Percentiles rank a stretch among this genome's conserved stretches.
These are phyloP conservation scores for Cantharis rufa DNA, from an alignment of 2,888 invertebrate species.

Conservation along the genomic window DNA sequence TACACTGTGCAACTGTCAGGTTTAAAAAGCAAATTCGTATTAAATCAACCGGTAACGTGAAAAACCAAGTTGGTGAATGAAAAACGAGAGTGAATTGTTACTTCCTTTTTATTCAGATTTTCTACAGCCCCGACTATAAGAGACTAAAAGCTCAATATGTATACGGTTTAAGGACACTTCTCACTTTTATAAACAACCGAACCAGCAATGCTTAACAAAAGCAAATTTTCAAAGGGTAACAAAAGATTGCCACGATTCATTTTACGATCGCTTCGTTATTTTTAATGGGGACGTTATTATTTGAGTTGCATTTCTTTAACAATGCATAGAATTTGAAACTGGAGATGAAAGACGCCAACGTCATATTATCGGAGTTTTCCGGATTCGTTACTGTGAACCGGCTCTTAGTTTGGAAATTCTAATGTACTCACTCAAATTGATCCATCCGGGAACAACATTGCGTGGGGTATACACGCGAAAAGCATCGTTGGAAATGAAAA, in stretches of 20 bases:
- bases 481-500: neutral
- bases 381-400: neutral
- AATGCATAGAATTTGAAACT: neutral
- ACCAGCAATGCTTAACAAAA: constrained; percentile 1
- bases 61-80: constrained; percentile 15
- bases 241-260: neutral
- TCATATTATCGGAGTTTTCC: neutral
- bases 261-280: neutral
- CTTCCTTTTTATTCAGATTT: constrained; percentile 15
- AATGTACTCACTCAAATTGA: neutral
- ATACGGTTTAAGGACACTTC: constrained; percentile 16
- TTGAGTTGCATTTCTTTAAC: neutral
- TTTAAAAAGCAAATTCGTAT: neutral
- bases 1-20: neutral
- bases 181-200: constrained; percentile 12
- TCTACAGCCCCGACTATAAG: constrained; percentile 10
- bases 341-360: neutral
- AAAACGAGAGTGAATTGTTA: constrained; percentile 24
- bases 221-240: constrained; percentile 2
- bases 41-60: neutral
- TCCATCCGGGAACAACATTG: neutral
- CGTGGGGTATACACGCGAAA: neutral
- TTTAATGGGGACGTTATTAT: neutral
- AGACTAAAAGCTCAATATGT: constrained; percentile 20
- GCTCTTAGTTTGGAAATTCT: too few relatives aligned